Base-by-base conservation (phyloP, 2,113 vertebrate genomes). In the Noturus placidus region DNA sequence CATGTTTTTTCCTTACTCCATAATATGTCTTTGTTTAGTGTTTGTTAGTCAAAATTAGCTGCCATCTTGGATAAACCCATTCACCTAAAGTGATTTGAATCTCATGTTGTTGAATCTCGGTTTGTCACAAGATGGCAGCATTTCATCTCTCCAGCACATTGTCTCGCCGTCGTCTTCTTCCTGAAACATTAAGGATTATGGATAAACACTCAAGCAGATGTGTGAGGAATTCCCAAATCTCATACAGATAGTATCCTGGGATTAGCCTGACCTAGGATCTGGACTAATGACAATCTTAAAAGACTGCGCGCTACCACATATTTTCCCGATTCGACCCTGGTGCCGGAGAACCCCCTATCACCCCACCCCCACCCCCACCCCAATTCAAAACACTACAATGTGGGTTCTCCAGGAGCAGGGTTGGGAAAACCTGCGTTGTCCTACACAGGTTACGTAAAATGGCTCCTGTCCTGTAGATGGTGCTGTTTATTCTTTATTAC, bases 81-180 rank as follows among this genome's bases (percentile, higher is more conserved):
- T 76, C 9, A 78, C n/a, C 25, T 52, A 13, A 52, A 15, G 13
- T 17, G 5, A 15, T 35, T 65, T 83, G 17, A 13, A 20, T 69
- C 78, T 83, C 27, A 20, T 76, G 72, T 59, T 20, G 10, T 77
- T 69, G 52, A 46, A 46, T 46, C 22, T 17, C 9, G n/a, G 50
- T 4, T 38, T 14, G 38, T 6, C 89, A 82, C 67, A 63, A 87
- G 89, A 85, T 89, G 78, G 89, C 77, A 89, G 86, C 87, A 82
- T 87, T 89, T 83, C 50, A 38, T 80, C 83, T 85, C 87, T n/a
- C 56, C 35, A 56, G 4, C 72, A 27, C 38, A 27, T 22, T 5
- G 22, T 46, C 5, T 38, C 4, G 9, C 35, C 2, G 8, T 33
- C 4, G 14, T 81, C 1, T 79, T 79, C n/a, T 17, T 22, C 52